Evolutionary conservation across 2,797 vertebrate genomes (phyloP), one percentile per base, ranked within the genome.

Genomic region (Malacoraja senta): DNA sequence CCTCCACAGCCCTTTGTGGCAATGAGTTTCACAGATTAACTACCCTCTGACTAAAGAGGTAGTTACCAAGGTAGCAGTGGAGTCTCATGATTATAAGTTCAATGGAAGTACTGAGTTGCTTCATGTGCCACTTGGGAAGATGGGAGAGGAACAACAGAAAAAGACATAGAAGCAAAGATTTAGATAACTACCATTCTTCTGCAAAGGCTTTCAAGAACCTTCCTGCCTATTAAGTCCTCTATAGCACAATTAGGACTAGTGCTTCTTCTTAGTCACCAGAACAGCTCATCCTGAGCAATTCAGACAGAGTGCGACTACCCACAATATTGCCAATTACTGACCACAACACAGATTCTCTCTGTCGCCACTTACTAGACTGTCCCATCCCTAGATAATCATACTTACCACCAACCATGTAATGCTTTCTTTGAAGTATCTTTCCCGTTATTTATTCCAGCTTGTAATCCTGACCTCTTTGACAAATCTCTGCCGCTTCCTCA

Each of bases 341-440:
- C 90, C 68, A 91, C 90, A 91, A 91, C 90, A 91, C 35, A 91
- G 65, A 74, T 38, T 91, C 90, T 72, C 65, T 74, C 90, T 91
- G 90, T 91, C 90, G 90, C 90, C 90, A 35, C 90, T 71, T 21
- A 26, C 90, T 32, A 91, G 90, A 91, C 90, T 71, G 65, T 74
- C 90, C 90, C 68, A 32, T 53, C 90, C 71, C 35, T 32, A 91
- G 38, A 91, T 72, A 72, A 74, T 91, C 90, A 44, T 44, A 72
- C 90, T 91, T 74, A 91, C 90, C 90, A 91, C 90, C 21, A 91
- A 21, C 35, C 44, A 91, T 91, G 71, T 44, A 91, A 29, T 44
- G 6, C 38, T 44, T 91, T 44, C 32, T 91, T 91, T 71, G 90
- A 91, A 91, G 38, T 35, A 44, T 74, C 21, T 74, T 74, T 74